Conservation (phyloP, 1,140 invertebrate genomes). For the Oryzaephilus surinamensis region DNA sequence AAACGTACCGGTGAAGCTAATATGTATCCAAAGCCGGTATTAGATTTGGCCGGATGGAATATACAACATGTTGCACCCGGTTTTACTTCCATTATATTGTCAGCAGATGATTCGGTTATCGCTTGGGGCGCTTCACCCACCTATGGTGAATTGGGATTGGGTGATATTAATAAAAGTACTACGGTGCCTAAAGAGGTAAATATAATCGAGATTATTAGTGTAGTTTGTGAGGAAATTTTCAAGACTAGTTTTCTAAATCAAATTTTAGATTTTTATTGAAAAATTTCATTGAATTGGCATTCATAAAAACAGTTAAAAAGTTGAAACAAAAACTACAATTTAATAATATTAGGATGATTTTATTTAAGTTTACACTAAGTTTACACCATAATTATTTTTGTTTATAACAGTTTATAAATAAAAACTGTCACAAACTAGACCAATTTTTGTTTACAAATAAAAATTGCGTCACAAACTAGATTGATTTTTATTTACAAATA, state of each 20-base stretch:
- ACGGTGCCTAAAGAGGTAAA: slow-evolving; percentile 74
- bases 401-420: no score
- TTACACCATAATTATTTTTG: no score
- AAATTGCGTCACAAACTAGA: no score
- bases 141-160: slow-evolving; percentile 84
- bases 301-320: no score
- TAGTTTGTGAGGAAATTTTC: not conserved
- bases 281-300: not conserved
- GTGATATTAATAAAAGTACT: slow-evolving; percentile 78
- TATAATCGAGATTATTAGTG: not conserved
- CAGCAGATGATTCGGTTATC: slow-evolving; percentile 82
- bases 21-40: slow-evolving; percentile 93
- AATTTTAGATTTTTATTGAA: no score
- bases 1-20: slow-evolving; percentile 88
- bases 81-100: slow-evolving; percentile 72
- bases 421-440: no score
- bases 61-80: slow-evolving; percentile 71
- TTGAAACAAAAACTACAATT: no score
- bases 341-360: no score
- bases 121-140: slow-evolving; percentile 86
- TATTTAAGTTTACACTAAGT: no score
- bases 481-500: no score
- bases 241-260: not conserved
- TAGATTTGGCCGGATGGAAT: slow-evolving; percentile 84
- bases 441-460: no score